Percentiles rank a stretch among this genome's conserved stretches.
Conservation (phyloP, 1,140 invertebrate species). For the Bombus confusus region DNA sequence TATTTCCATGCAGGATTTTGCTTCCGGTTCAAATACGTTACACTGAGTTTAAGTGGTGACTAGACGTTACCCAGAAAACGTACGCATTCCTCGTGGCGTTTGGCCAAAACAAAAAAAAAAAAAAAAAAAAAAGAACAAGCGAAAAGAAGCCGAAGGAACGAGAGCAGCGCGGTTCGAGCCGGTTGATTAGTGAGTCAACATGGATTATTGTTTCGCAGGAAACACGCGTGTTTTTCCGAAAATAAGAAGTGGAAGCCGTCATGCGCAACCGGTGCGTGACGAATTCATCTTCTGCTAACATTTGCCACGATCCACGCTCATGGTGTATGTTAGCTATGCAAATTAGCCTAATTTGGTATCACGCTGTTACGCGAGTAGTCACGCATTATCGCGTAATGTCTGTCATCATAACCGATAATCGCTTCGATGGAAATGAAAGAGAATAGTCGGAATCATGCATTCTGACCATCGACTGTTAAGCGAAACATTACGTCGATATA, state of each 20-base stretch:
- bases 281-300: constrained; percentile 41
- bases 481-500: background rate
- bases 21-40: constrained; percentile 31
- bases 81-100: constrained; percentile 24
- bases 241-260: background rate
- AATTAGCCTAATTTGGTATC: constrained; percentile 60
- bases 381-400: constrained; percentile 52
- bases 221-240: constrained; percentile 61
- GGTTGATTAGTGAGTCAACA: constrained; percentile 69
- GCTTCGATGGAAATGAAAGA: constrained; percentile 55
- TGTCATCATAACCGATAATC: constrained; percentile 50
- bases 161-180: background rate
- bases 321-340: constrained; percentile 53
- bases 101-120: no score
- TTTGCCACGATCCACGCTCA: constrained; percentile 38
- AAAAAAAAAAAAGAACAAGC: background rate
- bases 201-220: constrained; percentile 61
- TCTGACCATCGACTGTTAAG: background rate
- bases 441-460: constrained; percentile 53
- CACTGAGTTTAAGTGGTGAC: constrained; percentile 68
- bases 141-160: constrained; percentile 2
- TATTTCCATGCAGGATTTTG: constrained; percentile 39
- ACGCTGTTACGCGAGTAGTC: constrained; percentile 41
- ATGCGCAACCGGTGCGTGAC: constrained; percentile 31
- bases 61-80: constrained; percentile 66